Base-by-base conservation (phyloP, 2,797 vertebrate species). In the Xenopus petersii region DNA sequence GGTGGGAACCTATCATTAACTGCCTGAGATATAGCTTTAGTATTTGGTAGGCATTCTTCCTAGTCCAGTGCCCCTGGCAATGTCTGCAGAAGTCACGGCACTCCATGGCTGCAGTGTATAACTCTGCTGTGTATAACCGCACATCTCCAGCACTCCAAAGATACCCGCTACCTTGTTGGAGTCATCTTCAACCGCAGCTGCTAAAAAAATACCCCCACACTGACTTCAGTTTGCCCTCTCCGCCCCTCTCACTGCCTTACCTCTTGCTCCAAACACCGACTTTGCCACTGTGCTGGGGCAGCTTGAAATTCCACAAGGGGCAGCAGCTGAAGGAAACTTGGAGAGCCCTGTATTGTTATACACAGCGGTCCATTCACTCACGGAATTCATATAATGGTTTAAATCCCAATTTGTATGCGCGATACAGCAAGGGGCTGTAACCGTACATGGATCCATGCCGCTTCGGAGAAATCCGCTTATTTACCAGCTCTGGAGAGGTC, bases 1-100 rank as follows among this genome's bases (percentile, higher is more conserved):
- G 80, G 76, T 78, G 76, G 79, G 81, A 72, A 49, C 73, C 67
- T 74, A 82, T 83, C 77, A 67, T 85, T 82, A 86, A 87, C 86
- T 84, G 86, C 86, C 87, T 84, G 86, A 88, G 81, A 84, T 83
- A 84, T 86, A 88, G 87, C 86, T 88, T 86, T 88, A 88, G 85
- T 84, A 83, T 85, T 84, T 82, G 79, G 83, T 87, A 85, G 87
- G 82, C 81, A n/a, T 83, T 82, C 78, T 12, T 85, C 76, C 67
- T 78, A 78, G 76, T 69, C 60, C 76, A 74, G 54, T 64, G 71
- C 76, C 54, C 64, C 60, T 62, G 76, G 76, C 71, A 78, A 70
- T 74, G 76, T 78, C 76, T 78, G 76, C 76, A 73, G 66, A n/a
- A 21, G 74, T 2, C 58, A n/a, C 10, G 71, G 64, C 60, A 49